Evolutionary conservation across 2,113 vertebrate genomes (phyloP).

Genomic region (Sylvia atricapilla): DNA sequence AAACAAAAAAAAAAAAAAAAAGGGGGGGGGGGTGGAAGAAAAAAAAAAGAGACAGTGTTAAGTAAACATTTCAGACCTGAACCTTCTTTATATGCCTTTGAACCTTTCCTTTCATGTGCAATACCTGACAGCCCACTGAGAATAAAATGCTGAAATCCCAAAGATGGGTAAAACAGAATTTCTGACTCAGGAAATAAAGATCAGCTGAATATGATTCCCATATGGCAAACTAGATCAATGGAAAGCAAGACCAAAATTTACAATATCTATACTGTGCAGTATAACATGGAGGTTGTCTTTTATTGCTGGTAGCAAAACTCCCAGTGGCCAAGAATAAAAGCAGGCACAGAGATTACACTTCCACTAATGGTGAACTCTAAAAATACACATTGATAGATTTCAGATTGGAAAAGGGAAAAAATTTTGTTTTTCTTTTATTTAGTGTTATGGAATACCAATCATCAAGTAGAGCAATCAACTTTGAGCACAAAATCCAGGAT

Average conservation of each 20-base stretch:
- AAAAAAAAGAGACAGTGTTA: conserved; percentile 61
- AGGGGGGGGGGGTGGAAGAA: neutral
- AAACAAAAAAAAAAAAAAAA: neutral
- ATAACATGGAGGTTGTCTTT: conserved; percentile 74
- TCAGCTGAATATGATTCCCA: conserved; percentile 81
- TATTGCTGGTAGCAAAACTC: conserved; percentile 74
- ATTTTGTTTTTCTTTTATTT: conserved; percentile 20
- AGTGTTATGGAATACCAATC: conserved; percentile 26
- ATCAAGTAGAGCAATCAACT: conserved; percentile 49
- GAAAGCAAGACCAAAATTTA: conserved; percentile 79
- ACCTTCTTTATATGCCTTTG: conserved; percentile 77
- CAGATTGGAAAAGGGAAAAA: conserved; percentile 16
- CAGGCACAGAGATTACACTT: conserved; percentile 56
- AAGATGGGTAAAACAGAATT: conserved; percentile 82
- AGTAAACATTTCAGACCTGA: conserved; percentile 78
- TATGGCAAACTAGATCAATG: conserved; percentile 80
- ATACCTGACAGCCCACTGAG: conserved; percentile 74
- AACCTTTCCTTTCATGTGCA: conserved; percentile 80
- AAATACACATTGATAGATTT: conserved; percentile 50
- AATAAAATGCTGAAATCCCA: conserved; percentile 77
- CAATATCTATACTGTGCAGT: conserved; percentile 73
- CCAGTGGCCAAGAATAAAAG: conserved; percentile 68
- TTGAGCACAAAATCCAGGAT: neutral
- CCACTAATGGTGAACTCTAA: conserved; percentile 60
- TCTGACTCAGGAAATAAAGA: conserved; percentile 85